Base-by-base conservation (phyloP, 2,888 invertebrate species). In the Xiphydria camelus region DNA sequence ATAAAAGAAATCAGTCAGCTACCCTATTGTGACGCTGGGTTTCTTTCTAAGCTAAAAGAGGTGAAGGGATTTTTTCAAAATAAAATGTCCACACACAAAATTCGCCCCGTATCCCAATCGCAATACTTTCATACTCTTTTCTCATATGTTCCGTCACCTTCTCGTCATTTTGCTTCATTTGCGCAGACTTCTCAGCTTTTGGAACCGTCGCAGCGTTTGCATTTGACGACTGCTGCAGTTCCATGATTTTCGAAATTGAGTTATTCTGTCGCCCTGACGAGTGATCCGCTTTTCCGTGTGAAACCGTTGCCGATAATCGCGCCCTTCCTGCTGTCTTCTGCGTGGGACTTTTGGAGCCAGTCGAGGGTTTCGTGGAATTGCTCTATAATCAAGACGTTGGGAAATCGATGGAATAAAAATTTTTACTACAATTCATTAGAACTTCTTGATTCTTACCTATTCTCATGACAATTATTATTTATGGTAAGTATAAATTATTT, bases 241-340 rank as follows among this genome's bases (percentile, higher is more conserved):
- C 57, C 47, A 64, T 60, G 5, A 65, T 64, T 41, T 61, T 68
- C 1, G 66, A 58, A 4, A 62, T 47, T 15, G 59, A 44, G n/a
- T n/a, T n/a, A 4, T 53, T 52, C 15, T 59, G 62, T 26, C 45
- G 55, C 5, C 39, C 43, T 2, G 59, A 50, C 1, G 55, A 49
- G 2, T 32, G 18, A 3, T 58, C 55, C 12, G 22, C 4, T 36
- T 46, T 59, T 9, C 12, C 29, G 6, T 17, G 45, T 7, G 22
- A 14, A 18, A 29, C 9, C 6, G 29, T 14, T 12, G 2, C 12
- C 2, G 29, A 7, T 5, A 15, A 6, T 29, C 29, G 12, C 14
- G 1, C 15, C 15, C 15, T 29, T 6, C 29, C 9, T 14, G 6
- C 15, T 4, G 14, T 3, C 4, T 14, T 29, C 9, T 29, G 29